phyloP scores from a whole-genome alignment of 2,113 vertebrate species.

The Beaufortia kweichowensis region DNA sequence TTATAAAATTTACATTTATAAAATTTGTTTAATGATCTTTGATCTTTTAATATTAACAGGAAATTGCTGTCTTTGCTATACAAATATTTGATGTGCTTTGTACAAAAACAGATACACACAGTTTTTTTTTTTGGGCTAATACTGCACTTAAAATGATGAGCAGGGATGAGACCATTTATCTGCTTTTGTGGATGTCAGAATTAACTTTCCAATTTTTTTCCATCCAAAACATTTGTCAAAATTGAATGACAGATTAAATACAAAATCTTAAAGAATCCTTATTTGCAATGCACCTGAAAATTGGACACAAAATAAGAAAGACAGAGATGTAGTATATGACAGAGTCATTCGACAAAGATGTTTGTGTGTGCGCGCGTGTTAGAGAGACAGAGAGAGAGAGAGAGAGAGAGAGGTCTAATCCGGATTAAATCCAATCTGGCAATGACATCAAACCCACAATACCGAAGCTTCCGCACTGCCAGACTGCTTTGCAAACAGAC shows the following conservation, averaged over 20 bases:
- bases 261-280: constrained; percentile 1
- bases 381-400: constrained; percentile 32
- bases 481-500: constrained; percentile 64
- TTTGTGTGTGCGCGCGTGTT: constrained; percentile 17
- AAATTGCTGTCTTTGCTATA: too few relatives aligned
- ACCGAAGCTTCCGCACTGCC: constrained; percentile 74
- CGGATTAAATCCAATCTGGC: constrained; percentile 84
- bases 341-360: constrained; percentile 38
- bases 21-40: background rate
- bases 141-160: too few relatives aligned
- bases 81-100: too few relatives aligned
- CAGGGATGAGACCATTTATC: too few relatives aligned
- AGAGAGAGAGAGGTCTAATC: constrained; percentile 69
- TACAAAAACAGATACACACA: background rate
- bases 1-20: background rate
- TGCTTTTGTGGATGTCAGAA: background rate
- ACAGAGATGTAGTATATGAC: constrained; percentile 26
- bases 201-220: background rate
- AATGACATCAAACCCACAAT: constrained; percentile 80
- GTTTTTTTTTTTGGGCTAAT: background rate
- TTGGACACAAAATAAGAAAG: constrained; percentile 28
- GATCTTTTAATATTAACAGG: too few relatives aligned
- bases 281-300: constrained; percentile 14
- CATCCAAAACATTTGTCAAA: background rate
- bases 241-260: background rate